Base-by-base conservation (phyloP, 2,888 invertebrate genomes). In the Epistrophella euchroma region DNA sequence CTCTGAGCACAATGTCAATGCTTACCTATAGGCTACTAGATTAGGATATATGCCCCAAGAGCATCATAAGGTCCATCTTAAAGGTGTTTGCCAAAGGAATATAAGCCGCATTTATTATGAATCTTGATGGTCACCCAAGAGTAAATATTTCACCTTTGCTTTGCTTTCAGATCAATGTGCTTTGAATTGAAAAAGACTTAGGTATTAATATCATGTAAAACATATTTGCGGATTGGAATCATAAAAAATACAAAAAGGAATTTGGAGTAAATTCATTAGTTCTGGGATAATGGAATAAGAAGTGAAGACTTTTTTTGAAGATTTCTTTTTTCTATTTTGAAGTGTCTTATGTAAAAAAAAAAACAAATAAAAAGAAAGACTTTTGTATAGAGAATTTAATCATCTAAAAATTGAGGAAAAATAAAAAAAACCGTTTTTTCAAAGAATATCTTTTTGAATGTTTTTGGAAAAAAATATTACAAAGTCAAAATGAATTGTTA, bases 61-160 rank as follows among this genome's bases (percentile, higher is more conserved):
- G 71, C 17, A 47, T 32, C 71, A 66, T 80, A 80, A 75, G 74
- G 25, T 43, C 75, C 71, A 47, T 71, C 75, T 71, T 52, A 62
- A 71, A 76, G 81, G 81, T 81, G 81, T 76, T 71, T 62, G 70
- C 60, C 58, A 45, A 72, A 45, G 45, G 52, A 52, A 78, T 22
- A 70, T 47, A 66, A 43, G 64, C 52, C 80, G 40, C 32, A 85
- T 85, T 85, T 81, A 76, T 85, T 81, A 81, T 80, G 71, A 50
- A 28, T 55, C 22, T 71, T 75, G 64, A 80, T 80, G 84, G 84
- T 58, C 55, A 62, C 45, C 55, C 32, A 15, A 58, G 40, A 50
- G 50, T n/a, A 66, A 47, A 66, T 47, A 47, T 11, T 66, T 47
- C 13, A 66, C 32, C 47, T 66, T 66, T 47, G 17, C 19, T 47